phyloP scores from a whole-genome alignment of 1,140 invertebrate genomes.

The Gryon sp. region DNA sequence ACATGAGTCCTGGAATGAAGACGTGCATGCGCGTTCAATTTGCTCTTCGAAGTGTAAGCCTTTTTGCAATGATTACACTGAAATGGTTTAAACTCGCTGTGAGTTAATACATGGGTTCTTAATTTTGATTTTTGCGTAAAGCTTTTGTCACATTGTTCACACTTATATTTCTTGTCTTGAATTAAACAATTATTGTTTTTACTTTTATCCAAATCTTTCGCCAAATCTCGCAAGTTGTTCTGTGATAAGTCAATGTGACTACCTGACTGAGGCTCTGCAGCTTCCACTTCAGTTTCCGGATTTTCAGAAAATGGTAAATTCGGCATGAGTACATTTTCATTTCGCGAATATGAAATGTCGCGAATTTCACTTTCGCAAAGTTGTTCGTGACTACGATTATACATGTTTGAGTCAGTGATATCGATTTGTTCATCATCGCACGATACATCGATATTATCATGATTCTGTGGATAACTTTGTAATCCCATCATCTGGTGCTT shows the following conservation, averaged over 20 bases:
- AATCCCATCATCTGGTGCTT: too few species aligned
- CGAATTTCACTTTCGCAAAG: conserved; percentile 61
- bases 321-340: conserved; percentile 57
- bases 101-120: conserved; percentile 71
- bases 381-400: conserved; percentile 64
- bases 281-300: too few species aligned
- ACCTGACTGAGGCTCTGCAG: too few species aligned
- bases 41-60: conserved; percentile 75
- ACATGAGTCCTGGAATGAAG: conserved; percentile 74
- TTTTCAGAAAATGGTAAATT: conserved; percentile 63
- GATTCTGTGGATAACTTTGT: conserved; percentile 70
- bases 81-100: conserved; percentile 73
- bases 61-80: conserved; percentile 73
- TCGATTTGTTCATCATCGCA: conserved; percentile 72
- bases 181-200: conserved; percentile 10
- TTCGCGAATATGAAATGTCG: conserved; percentile 66
- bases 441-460: conserved; percentile 69
- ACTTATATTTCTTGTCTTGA: conserved; percentile 70
- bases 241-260: too few species aligned
- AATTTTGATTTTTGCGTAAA: conserved; percentile 78
- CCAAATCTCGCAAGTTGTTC: too few species aligned
- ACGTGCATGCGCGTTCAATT: conserved; percentile 74
- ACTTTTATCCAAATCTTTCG: too few species aligned
- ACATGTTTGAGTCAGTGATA: conserved; percentile 68
- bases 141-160: conserved; percentile 74